A percentile compares a stretch with the other conserved stretches of the same genome.
Conservation (phyloP, 53 echinoderm and acorn worm species). For the Echinometra lucunter region DNA sequence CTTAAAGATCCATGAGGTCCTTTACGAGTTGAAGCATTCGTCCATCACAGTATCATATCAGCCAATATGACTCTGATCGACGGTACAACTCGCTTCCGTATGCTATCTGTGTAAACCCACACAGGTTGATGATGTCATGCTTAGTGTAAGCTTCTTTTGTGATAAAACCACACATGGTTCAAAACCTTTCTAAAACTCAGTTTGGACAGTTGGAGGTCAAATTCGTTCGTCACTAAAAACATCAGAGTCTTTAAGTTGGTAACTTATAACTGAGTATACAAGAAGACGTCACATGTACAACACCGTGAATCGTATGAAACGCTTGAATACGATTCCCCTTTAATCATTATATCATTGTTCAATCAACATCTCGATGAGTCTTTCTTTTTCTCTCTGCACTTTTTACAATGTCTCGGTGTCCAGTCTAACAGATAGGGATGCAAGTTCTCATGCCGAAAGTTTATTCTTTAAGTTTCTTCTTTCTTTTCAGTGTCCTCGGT, state of each 20-base stretch:
- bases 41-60: neutral
- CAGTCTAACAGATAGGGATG: neutral
- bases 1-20: too few relatives aligned
- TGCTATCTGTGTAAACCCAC: neutral
- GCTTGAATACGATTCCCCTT: too few relatives aligned
- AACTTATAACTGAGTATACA: neutral
- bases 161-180: neutral
- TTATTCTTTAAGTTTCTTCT: too few relatives aligned
- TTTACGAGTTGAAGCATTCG: neutral
- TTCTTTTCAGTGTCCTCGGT: neutral
- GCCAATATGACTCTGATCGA: neutral
- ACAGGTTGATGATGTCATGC: neutral
- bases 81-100: neutral
- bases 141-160: neutral
- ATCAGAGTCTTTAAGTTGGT: neutral
- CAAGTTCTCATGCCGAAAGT: neutral
- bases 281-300: neutral
- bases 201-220: neutral
- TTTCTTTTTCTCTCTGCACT: neutral
- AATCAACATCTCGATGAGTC: neutral
- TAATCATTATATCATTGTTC: neutral
- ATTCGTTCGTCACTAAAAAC: neutral
- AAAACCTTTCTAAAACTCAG: neutral
- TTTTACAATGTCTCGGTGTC: neutral
- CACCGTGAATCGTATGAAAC: neutral